Evolutionary conservation across 1,140 invertebrate species (phyloP).

Genomic region (Aphelinus certus): DNA sequence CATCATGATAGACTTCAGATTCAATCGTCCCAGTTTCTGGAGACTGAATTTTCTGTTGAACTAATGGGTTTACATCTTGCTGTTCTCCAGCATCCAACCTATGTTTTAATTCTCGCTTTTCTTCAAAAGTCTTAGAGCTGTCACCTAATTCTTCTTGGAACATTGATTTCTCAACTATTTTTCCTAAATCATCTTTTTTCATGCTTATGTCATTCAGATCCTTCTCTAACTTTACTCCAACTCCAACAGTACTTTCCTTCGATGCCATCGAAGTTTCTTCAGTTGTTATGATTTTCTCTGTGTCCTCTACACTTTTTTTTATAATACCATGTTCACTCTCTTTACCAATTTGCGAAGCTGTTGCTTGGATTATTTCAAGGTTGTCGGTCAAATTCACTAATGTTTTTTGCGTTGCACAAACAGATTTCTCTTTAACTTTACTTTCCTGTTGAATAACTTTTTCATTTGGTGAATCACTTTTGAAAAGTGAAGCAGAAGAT

Average conservation of each 20-base stretch:
- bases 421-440: constrained; percentile 44
- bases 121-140: constrained; percentile 40
- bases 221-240: constrained; percentile 51
- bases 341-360: constrained; percentile 4
- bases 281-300: constrained; percentile 48
- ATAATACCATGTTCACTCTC: constrained; percentile 24
- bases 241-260: constrained; percentile 51
- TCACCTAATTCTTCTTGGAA: not conserved
- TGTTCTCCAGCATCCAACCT: not conserved
- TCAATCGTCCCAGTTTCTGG: constrained; percentile 44
- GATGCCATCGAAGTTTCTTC: constrained; percentile 44
- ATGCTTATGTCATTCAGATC: constrained; percentile 42
- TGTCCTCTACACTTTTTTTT: constrained; percentile 48
- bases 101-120: constrained; percentile 40
- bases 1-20: constrained; percentile 52
- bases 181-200: not conserved
- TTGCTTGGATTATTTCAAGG: constrained; percentile 5
- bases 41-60: constrained; percentile 36
- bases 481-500: constrained; percentile 48
- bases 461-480: constrained; percentile 52
- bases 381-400: constrained; percentile 11
- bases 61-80: constrained; percentile 35
- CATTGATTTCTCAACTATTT: constrained; percentile 14
- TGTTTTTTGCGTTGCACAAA: constrained; percentile 46
- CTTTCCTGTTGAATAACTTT: constrained; percentile 49